Evolutionary conservation across 2,888 invertebrate species (phyloP).

Genomic region (Slavum lentiscoides): DNA sequence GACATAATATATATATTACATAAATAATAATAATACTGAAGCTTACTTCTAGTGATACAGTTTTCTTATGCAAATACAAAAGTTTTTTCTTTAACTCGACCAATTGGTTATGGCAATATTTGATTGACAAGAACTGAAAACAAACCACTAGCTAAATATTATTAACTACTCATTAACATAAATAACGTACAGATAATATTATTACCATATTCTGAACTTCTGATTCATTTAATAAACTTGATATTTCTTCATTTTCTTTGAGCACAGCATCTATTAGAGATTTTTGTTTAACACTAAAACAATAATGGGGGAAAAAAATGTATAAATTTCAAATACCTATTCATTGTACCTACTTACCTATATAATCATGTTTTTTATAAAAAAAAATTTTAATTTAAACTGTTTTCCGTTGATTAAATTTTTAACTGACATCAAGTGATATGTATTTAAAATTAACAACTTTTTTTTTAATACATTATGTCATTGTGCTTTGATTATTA

Average conservation of each 20-base stretch:
- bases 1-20: neutral
- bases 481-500: neutral
- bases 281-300: constrained; percentile 36
- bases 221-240: constrained; percentile 26
- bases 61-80: constrained; percentile 32
- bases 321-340: no score
- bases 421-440: no score
- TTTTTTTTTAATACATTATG: neutral
- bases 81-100: constrained; percentile 39
- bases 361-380: no score
- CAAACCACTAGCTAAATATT: neutral
- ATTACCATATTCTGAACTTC: constrained; percentile 38
- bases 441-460: no score
- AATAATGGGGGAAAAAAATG: neutral
- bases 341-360: no score
- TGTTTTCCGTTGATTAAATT: no score
- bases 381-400: no score
- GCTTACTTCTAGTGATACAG: constrained; percentile 26
- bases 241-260: constrained; percentile 40
- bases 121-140: constrained; percentile 39
- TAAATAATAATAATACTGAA: neutral
- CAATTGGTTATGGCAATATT: constrained; percentile 18
- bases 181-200: neutral
- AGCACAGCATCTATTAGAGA: constrained; percentile 1
- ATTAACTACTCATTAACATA: neutral